Conservation (phyloP, 2,888 invertebrate species). For the Andrena camellia region DNA sequence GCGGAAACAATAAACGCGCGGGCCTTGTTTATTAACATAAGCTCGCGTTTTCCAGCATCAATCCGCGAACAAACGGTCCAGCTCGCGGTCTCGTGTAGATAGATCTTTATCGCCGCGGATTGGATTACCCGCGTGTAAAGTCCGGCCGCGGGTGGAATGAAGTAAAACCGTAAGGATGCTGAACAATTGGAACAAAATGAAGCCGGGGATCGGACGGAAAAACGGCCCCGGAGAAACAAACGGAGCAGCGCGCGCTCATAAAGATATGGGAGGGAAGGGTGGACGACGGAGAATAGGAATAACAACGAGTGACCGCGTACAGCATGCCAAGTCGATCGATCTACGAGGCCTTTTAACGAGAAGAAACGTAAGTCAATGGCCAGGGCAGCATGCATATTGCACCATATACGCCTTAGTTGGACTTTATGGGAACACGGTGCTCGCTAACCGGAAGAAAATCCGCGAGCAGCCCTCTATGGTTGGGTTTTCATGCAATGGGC, state of each 20-base stretch:
- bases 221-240: slow-evolving; percentile 14
- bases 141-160: slow-evolving; percentile 1
- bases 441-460: slow-evolving; percentile 49
- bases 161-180: slow-evolving; percentile 10
- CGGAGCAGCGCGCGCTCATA: slow-evolving; percentile 5
- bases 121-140: slow-evolving; percentile 41
- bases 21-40: slow-evolving; percentile 38
- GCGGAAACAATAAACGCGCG: slow-evolving; percentile 48
- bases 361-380: slow-evolving; percentile 77
- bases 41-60: slow-evolving; percentile 6
- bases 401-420: slow-evolving; percentile 57
- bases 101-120: slow-evolving; percentile 45
- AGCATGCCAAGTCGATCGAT: slow-evolving; percentile 53
- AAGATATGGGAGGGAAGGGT: slow-evolving; percentile 10
- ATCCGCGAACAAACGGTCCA: slow-evolving; percentile 12
- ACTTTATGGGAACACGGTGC: slow-evolving; percentile 65
- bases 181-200: slow-evolving; percentile 46
- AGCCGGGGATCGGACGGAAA: slow-evolving; percentile 16
- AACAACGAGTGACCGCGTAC: slow-evolving; percentile 45
- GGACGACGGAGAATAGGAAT: slow-evolving; percentile 45
- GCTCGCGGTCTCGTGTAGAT: slow-evolving; percentile 10
- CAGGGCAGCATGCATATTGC: slow-evolving; percentile 60
- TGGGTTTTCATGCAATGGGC: slow-evolving; percentile 33
- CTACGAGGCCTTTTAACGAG: slow-evolving; percentile 77
- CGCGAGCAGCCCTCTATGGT: neutral